Conservation (phyloP, 2,797 vertebrate species). For the Euphonia xanthogaster region DNA sequence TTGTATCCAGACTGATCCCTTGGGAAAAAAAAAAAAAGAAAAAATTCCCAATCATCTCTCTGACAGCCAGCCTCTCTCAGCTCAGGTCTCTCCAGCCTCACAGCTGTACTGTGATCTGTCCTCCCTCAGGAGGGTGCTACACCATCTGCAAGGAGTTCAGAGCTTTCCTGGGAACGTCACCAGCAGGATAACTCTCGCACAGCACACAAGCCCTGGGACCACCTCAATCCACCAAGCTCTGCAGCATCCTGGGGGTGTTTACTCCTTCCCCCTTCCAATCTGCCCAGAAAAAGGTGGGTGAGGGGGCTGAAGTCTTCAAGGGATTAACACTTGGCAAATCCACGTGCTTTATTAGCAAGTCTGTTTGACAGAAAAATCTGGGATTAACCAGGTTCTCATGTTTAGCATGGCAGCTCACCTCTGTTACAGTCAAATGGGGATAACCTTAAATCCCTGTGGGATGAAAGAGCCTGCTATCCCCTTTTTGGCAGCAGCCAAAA, state of each 20-base stretch:
- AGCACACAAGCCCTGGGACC: not conserved
- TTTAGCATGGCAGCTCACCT: not conserved
- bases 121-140: not conserved
- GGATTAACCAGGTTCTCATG: conserved; percentile 44
- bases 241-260: not conserved
- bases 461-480: not conserved
- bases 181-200: not conserved
- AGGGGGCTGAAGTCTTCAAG: not conserved
- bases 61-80: not conserved
- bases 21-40: not conserved
- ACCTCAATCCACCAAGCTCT: not conserved
- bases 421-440: not conserved
- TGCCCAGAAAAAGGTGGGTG: not conserved
- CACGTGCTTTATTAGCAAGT: not conserved
- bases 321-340: conserved; percentile 17
- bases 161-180: not conserved
- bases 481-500: not conserved
- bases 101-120: fast-evolving
- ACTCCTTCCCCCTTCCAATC: not conserved
- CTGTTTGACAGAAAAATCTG: not conserved
- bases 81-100: not conserved
- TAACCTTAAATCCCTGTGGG: not conserved
- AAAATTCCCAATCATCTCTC: not conserved
- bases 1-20: not conserved
- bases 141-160: not conserved